A percentile compares a stretch with the other conserved stretches of the same genome.
These are phyloP conservation scores for Atrina japonica DNA, from an alignment of 2,888 invertebrate species.

Conservation along the genomic window DNA sequence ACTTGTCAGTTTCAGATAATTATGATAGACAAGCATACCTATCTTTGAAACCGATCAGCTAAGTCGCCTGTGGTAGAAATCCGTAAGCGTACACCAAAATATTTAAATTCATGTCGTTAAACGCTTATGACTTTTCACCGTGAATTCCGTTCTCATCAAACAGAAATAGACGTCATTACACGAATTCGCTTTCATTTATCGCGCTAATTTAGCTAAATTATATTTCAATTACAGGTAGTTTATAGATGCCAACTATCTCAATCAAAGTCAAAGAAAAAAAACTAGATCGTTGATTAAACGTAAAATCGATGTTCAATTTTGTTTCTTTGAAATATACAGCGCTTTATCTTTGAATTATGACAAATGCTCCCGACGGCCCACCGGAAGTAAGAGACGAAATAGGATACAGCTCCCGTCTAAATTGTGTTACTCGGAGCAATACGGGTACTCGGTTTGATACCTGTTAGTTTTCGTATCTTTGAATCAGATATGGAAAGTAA, in stretches of 20 bases:
- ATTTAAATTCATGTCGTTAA: constrained; percentile 27
- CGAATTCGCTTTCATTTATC: constrained; percentile 21
- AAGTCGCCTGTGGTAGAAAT: constrained; percentile 10
- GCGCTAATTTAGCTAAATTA: constrained; percentile 18
- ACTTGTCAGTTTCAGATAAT: constrained; percentile 17
- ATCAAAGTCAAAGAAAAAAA: constrained; percentile 18
- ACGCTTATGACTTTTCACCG: constrained; percentile 28
- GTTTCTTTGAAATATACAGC: constrained; percentile 13
- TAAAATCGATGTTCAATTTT: constrained; percentile 20
- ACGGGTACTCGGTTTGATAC: constrained; percentile 26
- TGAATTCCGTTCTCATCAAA: constrained; percentile 17
- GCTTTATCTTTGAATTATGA: constrained; percentile 27
- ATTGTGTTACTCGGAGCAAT: constrained; percentile 31
- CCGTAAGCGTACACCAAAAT: constrained; percentile 12
- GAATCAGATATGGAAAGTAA: constrained; percentile 22
- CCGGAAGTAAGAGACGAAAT: constrained; percentile 26
- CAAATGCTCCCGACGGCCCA: constrained; percentile 25
- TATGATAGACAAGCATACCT: constrained; percentile 17
- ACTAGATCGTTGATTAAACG: constrained; percentile 16
- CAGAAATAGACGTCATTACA: constrained; percentile 20
- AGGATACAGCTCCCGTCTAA: constrained; percentile 25
- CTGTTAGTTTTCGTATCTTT: constrained; percentile 14
- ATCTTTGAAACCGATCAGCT: constrained; percentile 15
- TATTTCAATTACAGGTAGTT: constrained; percentile 25
- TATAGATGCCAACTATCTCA: constrained; percentile 16